A percentile compares a stretch with the other conserved stretches of the same genome.
These are phyloP conservation scores for Pampus argenteus DNA, from an alignment of 2,797 vertebrate species.

Conservation along the genomic window DNA sequence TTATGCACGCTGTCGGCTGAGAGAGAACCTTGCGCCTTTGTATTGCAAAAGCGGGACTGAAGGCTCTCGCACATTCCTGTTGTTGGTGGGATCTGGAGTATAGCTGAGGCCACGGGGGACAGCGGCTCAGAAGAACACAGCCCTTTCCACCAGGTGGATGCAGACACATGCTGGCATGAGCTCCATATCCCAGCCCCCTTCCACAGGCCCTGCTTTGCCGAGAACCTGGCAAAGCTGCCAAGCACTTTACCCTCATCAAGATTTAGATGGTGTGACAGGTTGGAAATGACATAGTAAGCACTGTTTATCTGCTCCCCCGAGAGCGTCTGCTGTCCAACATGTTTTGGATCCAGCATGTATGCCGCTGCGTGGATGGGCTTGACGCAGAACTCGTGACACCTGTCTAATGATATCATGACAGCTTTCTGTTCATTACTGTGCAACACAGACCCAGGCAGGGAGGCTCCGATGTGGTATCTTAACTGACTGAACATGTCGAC, in stretches of 20 bases:
- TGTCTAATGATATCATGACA: constrained; percentile 50
- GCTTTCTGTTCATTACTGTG: constrained; percentile 58
- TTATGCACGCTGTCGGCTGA: constrained; percentile 43
- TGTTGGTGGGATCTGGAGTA: constrained; percentile 70
- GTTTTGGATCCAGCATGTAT: constrained; percentile 70
- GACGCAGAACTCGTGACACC: constrained; percentile 65
- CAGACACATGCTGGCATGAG: constrained; percentile 63
- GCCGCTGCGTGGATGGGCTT: constrained; percentile 66
- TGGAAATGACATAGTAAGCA: constrained; percentile 62
- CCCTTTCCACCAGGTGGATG: constrained; percentile 70
- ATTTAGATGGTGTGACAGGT: constrained; percentile 63
- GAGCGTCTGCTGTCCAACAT: constrained; percentile 56
- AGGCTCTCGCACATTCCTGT: constrained; percentile 45
- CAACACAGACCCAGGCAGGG: constrained; percentile 50
- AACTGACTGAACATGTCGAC: constrained; percentile 61
- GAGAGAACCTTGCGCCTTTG: constrained; percentile 29
- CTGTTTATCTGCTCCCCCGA: constrained; percentile 65
- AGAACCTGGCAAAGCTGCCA: constrained; percentile 66
- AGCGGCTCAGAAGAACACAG: constrained; percentile 70
- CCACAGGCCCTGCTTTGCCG: constrained; percentile 66
- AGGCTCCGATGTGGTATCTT: constrained; percentile 40
- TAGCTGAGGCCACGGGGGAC: constrained; percentile 52
- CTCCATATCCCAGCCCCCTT: constrained; percentile 65
- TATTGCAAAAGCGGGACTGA: constrained; percentile 15
- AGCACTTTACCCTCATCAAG: constrained; percentile 71